Base-by-base conservation (phyloP, 2,113 vertebrate genomes). In the Proterorhinus semilunaris region DNA sequence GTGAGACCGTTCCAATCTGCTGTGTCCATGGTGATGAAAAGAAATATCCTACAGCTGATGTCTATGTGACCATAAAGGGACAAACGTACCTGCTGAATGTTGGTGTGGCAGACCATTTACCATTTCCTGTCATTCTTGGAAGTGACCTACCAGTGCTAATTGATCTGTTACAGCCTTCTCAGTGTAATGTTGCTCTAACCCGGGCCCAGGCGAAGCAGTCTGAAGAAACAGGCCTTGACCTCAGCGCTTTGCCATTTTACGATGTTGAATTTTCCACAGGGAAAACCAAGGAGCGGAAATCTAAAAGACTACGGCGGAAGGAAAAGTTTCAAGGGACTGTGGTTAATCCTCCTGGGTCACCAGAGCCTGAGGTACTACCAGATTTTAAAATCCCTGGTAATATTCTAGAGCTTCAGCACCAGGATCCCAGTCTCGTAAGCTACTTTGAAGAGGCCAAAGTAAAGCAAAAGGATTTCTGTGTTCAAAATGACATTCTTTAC, bases 1-100 rank as follows among this genome's bases (percentile, higher is more conserved):
- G 10, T 58, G 36, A 58, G 16, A 36, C 21, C 36, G 8, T 42
- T 42, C 21, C 55, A 21, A 42, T 58, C 10, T 58, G 21, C 36
- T 58, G 55, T 58, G 55, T 58, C 8, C 55, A 58, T 11, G 55
- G 55, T 58, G 55, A 58, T 36, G 55, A 58, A 58, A 58, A 59
- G 12, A 21, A 13, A 7, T 13, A 42, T 12, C 57, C 57, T 59
- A 59, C 21, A 36, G 57, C 57, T 59, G 57, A 59, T 59, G 27
- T 59, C 2, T 59, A 59, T 12, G 11, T 59, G 2, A 36, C 9
- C 36, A 8, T 42, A 42, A 27, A 12, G 55, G 55, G 21, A 58
- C 55, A 53, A 6, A 17, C 52, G 10, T 54, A 54, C 52, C 16
- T 54, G 16, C n/a, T 54, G 0, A 54, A 9, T 21, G 52, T 54